These are phyloP conservation scores for Sebastiscus albofasciatus DNA, from an alignment of 2,797 vertebrate species.

Conservation along the genomic window DNA sequence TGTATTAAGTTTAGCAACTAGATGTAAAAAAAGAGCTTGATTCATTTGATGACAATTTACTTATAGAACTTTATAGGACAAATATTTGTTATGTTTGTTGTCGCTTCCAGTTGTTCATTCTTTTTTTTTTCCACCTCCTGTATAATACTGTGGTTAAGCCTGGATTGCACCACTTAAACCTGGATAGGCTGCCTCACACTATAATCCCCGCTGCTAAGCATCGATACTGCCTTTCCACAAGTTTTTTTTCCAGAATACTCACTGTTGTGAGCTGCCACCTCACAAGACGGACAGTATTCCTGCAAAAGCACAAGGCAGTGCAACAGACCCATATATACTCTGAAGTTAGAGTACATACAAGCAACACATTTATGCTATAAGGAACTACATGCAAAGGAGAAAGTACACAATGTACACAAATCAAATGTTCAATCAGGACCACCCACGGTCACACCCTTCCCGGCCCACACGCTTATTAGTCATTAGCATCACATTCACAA, in stretches of 20 bases:
- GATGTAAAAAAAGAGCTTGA: background rate
- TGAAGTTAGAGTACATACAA: background rate
- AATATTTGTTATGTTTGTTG: background rate
- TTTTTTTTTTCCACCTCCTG: background rate
- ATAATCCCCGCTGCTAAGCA: constrained; percentile 26
- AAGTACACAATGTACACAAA: background rate
- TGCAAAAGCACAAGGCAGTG: background rate
- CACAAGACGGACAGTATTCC: background rate
- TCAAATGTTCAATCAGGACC: constrained; percentile 6
- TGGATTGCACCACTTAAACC: constrained; percentile 24
- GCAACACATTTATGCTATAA: background rate
- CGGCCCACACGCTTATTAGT: constrained; percentile 20
- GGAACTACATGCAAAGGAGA: background rate
- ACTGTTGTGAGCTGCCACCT: background rate
- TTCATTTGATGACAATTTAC: background rate
- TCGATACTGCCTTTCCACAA: background rate
- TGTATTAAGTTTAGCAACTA: background rate
- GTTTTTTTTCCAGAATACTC: background rate
- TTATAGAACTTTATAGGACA: background rate
- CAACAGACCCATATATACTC: background rate
- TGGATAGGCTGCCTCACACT: constrained; percentile 2
- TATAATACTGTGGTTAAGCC: constrained; percentile 35
- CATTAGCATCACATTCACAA: constrained; percentile 16
- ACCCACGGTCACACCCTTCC: constrained; percentile 19
- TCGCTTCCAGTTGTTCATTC: background rate